Evolutionary conservation across 2,797 vertebrate species (phyloP).

Genomic region (Clarias fuscus): DNA sequence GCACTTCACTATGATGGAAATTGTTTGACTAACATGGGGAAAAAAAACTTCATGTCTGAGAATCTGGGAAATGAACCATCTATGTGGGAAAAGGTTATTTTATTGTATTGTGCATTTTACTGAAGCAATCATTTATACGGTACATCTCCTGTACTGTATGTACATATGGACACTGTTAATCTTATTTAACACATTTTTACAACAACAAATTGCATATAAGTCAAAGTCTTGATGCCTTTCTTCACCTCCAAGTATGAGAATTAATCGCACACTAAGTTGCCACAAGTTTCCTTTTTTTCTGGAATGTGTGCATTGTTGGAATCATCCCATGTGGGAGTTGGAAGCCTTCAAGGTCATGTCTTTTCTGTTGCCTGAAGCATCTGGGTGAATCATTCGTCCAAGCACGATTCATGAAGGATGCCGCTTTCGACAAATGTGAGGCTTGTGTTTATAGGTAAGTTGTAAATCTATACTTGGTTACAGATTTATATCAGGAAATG

Average conservation of each 20-base stretch:
- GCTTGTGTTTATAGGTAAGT: neutral
- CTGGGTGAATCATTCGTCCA: neutral
- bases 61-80: too few species aligned
- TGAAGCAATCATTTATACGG: neutral
- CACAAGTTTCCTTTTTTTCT: neutral
- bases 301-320: neutral
- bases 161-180: neutral
- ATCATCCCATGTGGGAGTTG: conserved; percentile 7
- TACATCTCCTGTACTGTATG: neutral
- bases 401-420: neutral
- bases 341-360: conserved; percentile 1
- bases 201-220: neutral
- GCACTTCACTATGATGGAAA: too few species aligned
- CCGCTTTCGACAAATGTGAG: neutral
- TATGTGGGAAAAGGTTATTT: too few species aligned
- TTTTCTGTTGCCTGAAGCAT: neutral
- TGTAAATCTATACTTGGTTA: neutral
- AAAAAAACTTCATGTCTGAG: too few species aligned
- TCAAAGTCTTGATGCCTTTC: neutral
- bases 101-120: neutral
- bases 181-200: neutral
- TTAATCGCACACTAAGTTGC: neutral
- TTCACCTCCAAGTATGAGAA: neutral
- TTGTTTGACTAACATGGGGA: too few species aligned
- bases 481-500: neutral